These are phyloP conservation scores for Protaetia brevitarsis DNA, from an alignment of 1,140 invertebrate genomes.

Conservation along the genomic window DNA sequence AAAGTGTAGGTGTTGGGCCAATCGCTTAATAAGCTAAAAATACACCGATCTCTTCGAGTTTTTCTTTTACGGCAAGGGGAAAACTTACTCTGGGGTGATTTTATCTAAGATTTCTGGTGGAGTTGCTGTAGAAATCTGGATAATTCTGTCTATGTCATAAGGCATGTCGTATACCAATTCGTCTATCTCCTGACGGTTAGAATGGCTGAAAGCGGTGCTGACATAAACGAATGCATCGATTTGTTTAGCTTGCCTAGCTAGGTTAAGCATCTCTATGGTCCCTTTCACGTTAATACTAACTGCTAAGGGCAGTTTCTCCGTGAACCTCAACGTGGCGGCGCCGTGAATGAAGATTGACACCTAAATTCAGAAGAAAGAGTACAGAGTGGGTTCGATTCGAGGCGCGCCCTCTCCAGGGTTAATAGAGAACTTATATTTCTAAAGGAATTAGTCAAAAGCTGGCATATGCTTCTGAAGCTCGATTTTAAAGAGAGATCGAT, in stretches of 20 bases:
- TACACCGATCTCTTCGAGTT: no score
- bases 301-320: conserved; percentile 72
- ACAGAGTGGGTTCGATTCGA: no score
- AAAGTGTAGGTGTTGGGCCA: conserved; percentile 64
- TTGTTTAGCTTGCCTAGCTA: conserved; percentile 54
- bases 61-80: no score
- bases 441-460: no score
- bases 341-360: conserved; percentile 63
- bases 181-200: conserved; percentile 59
- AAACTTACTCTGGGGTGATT: conserved; percentile 68
- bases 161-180: conserved; percentile 73
- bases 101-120: conserved; percentile 62
- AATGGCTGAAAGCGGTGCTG: conserved; percentile 74
- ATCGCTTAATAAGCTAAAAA: conserved; percentile 49
- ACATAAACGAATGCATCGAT: conserved; percentile 68
- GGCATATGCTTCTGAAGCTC: no score
- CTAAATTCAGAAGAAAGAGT: neutral
- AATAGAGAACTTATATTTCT: no score
- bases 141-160: conserved; percentile 68
- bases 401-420: no score
- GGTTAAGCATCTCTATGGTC: conserved; percentile 43
- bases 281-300: conserved; percentile 61
- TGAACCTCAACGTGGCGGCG: conserved; percentile 83
- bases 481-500: no score
- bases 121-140: conserved; percentile 53